Evolutionary conservation across 1,140 invertebrate species (phyloP).

Genomic region (Ceratina calcarata): DNA sequence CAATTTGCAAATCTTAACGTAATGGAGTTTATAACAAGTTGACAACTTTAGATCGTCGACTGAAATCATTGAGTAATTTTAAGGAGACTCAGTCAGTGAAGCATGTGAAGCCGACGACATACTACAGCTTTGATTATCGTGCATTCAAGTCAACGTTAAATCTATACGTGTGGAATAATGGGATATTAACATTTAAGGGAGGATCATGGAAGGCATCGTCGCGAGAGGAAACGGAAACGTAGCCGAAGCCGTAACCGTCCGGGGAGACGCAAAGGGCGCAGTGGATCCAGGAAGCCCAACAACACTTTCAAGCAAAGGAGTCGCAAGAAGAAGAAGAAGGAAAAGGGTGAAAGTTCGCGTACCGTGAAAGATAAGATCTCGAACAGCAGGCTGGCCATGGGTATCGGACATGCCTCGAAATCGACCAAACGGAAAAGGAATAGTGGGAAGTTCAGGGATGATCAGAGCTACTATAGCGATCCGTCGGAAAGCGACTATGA

Average conservation of each 20-base stretch:
- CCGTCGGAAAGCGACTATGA: slow-evolving; percentile 20
- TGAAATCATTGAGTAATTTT: too few species aligned
- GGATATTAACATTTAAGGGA: not conserved
- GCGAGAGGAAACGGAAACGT: not conserved
- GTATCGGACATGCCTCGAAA: slow-evolving; percentile 2
- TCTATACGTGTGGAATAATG: too few species aligned
- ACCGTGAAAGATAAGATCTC: slow-evolving; percentile 19
- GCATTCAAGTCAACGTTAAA: too few species aligned
- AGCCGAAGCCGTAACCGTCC: not conserved
- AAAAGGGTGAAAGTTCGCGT: not conserved
- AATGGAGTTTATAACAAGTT: too few species aligned
- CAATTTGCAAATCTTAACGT: too few species aligned
- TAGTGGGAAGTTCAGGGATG: not conserved
- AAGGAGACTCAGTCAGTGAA: too few species aligned
- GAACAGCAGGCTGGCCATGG: not conserved
- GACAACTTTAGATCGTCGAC: too few species aligned
- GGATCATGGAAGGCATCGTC: not conserved
- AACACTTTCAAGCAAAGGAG: too few species aligned
- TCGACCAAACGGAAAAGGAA: slow-evolving; percentile 4
- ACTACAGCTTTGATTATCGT: too few species aligned
- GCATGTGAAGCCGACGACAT: too few species aligned
- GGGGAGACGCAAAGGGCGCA: not conserved
- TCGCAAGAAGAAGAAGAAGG: too few species aligned
- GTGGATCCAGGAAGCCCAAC: not conserved
- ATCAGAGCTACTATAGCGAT: not conserved